A percentile compares a stretch with the other conserved stretches of the same genome.
Evolutionary conservation across 2,113 vertebrate species (phyloP).

Genomic region (Hiodon tergisus): DNA sequence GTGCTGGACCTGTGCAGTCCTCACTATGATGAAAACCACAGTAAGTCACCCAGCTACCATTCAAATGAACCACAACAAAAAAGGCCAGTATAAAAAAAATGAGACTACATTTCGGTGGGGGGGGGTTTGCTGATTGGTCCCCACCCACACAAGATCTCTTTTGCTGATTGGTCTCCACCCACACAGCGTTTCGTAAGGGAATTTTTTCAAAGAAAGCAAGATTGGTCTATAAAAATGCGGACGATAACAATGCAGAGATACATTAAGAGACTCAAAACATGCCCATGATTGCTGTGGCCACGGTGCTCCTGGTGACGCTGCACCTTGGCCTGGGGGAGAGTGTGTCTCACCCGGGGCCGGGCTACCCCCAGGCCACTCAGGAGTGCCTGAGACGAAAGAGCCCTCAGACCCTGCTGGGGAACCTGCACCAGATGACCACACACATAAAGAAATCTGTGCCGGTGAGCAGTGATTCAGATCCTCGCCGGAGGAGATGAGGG

Average conservation of each 20-base stretch:
- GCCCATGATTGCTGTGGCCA: background rate
- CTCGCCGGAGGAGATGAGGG: too few relatives aligned
- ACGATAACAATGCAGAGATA: too few relatives aligned
- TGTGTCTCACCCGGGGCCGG: too few relatives aligned
- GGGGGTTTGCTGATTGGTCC: too few relatives aligned
- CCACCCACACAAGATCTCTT: background rate
- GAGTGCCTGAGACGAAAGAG: background rate
- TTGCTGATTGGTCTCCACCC: slow-evolving; percentile 10
- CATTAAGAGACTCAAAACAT: background rate
- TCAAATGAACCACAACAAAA: background rate
- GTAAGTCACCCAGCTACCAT: background rate
- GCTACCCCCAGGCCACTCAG: background rate
- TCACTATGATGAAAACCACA: background rate
- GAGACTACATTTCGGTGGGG: too few relatives aligned
- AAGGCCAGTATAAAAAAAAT: too few relatives aligned
- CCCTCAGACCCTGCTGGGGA: background rate
- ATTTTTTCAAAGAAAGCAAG: background rate
- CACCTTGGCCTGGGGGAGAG: background rate
- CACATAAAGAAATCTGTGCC: background rate
- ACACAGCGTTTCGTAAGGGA: background rate
- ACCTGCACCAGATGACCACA: background rate
- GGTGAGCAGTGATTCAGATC: background rate
- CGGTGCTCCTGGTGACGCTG: background rate
- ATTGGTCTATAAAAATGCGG: background rate
- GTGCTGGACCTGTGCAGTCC: background rate